Conservation (phyloP, 1,140 invertebrate genomes). For the Trichogramma pretiosum region DNA sequence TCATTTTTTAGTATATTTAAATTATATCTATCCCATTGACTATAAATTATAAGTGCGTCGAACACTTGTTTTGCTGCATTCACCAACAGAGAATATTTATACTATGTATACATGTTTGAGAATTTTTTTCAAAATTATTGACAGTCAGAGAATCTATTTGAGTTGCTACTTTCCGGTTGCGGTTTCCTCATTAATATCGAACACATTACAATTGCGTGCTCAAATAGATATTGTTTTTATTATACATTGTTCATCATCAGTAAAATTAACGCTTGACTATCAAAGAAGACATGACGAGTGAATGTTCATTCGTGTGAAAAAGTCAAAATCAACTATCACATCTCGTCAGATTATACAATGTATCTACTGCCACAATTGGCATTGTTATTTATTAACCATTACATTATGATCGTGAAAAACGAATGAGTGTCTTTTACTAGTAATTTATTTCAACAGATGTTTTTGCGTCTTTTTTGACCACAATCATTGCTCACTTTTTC, state of each 20-base stretch:
- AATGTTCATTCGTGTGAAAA: background rate
- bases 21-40: slow-evolving; percentile 11
- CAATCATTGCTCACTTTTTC: too few relatives aligned
- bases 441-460: slow-evolving; percentile 9
- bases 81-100: slow-evolving; percentile 6
- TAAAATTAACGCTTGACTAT: slow-evolving; percentile 18
- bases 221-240: slow-evolving; percentile 10
- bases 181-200: slow-evolving; percentile 7
- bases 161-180: slow-evolving; percentile 4
- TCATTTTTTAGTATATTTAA: slow-evolving; percentile 2
- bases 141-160: slow-evolving; percentile 9
- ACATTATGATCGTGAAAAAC: slow-evolving; percentile 23
- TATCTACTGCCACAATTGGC: slow-evolving; percentile 9
- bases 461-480: too few relatives aligned
- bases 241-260: background rate
- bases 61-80: slow-evolving; percentile 11
- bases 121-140: slow-evolving; percentile 6
- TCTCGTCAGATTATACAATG: background rate
- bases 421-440: slow-evolving; percentile 25
- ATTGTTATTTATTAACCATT: slow-evolving; percentile 19
- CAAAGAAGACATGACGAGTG: slow-evolving; percentile 10
- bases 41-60: slow-evolving; percentile 1
- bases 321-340: slow-evolving; percentile 9
- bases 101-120: too few relatives aligned
- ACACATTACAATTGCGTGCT: too few relatives aligned